Conservation (phyloP, 1,140 invertebrate genomes). For the Platyscapa corneri region DNA sequence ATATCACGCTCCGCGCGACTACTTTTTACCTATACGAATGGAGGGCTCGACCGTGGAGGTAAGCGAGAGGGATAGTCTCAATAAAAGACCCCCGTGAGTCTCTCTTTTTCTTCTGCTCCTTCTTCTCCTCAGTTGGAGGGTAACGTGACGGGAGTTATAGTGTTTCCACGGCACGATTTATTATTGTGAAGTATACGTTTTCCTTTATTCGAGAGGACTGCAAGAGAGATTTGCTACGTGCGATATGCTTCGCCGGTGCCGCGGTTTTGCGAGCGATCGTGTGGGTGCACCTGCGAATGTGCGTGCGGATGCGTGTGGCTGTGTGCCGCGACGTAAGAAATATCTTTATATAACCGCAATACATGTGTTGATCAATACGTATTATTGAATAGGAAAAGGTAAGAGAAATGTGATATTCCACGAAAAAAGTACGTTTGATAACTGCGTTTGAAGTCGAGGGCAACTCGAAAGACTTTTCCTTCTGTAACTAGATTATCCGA, state of each 20-base stretch:
- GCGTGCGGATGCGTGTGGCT: not conserved
- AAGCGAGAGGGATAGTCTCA: not conserved
- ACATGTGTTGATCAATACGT: not conserved
- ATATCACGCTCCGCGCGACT: conserved; percentile 7
- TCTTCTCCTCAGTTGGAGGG: not conserved
- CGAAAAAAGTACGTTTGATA: not conserved
- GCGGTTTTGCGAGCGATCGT: not conserved
- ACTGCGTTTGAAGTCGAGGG: not conserved
- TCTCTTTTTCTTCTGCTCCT: conserved; percentile 4
- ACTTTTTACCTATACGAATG: not conserved
- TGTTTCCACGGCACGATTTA: conserved; percentile 39
- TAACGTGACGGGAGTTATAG: conserved; percentile 46
- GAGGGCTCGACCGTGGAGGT: too few species aligned
- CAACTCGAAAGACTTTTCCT: not conserved
- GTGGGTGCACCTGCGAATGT: not conserved
- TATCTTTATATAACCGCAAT: conserved; percentile 23
- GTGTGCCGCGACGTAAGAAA: not conserved
- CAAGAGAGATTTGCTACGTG: conserved; percentile 23
- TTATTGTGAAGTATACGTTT: conserved; percentile 36
- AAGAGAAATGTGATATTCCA: not conserved
- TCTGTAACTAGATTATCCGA: not conserved
- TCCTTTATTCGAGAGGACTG: conserved; percentile 28
- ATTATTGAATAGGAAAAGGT: not conserved
- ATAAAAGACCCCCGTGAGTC: not conserved
- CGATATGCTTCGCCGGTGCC: not conserved